Evolutionary conservation across 1,140 invertebrate species (phyloP), one percentile per base, ranked within the genome.

Genomic region (Eupristina koningsbergeri): DNA sequence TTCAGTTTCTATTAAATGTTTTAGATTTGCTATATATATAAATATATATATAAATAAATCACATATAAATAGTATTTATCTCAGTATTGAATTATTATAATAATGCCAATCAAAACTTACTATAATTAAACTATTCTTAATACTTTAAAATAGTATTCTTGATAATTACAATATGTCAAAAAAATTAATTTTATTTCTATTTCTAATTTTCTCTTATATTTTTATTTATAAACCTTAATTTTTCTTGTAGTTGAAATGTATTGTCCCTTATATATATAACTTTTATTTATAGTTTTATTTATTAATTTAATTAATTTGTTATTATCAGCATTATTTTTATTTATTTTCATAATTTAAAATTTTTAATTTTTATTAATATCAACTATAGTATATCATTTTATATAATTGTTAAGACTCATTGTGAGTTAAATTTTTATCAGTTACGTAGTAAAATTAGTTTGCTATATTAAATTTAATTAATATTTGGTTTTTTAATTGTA

Each of bases 391-490:
- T 73, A 47, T 73, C 26, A 73, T n/a, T 17, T 19, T 9, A 58
- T 19, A 53, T 58, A 75, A 47, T 34, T 34, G 45, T 29, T 34
- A 50, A 22, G 15, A 31, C 11, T 2, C 45, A n/a, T 26, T n/a
- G 45, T 5, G 15, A 73, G 5, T 19, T 15, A 73, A 73, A 45
- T 1, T 7, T 26, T 6, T 13, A 17, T 2, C 5, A 5, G 50
- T 29, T 1, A 75, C 6, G 47, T n/a, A 1, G 17, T n/a, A n/a
- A 9, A 45, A 41, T 29, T 9, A n/a, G 11, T 5, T 7, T 47
- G 15, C 53, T 0, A 15, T 50, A 45, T n/a, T 75, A 75, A 75
- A 75, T 47, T 75, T 31, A 50, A 75, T 75, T 75, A 75, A 29
- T 29, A 50, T 47, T 3, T 31, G 0, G n/a, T n/a, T 3, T 19